These are phyloP conservation scores for Lomographa bimaculata DNA, from an alignment of 2,888 invertebrate genomes.

Conservation along the genomic window DNA sequence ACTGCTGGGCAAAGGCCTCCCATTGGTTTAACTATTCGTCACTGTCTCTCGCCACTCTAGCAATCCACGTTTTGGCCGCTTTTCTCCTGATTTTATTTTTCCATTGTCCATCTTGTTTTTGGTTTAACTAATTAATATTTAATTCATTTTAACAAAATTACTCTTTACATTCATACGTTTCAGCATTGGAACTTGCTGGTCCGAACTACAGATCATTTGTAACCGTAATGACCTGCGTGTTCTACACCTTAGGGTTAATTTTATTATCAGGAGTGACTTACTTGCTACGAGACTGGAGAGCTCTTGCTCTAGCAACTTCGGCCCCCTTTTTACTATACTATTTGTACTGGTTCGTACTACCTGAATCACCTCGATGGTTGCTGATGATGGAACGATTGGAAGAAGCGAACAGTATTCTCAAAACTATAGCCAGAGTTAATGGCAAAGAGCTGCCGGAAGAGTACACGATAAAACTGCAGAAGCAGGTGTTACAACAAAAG, in stretches of 20 bases:
- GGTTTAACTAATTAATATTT: no score
- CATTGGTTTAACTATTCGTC: no score
- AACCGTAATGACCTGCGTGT: slow-evolving; percentile 95
- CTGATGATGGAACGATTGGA: slow-evolving; percentile 91
- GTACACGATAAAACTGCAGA: slow-evolving; percentile 88
- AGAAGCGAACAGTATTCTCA: slow-evolving; percentile 91
- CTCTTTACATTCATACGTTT: no score
- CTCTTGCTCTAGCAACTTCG: slow-evolving; percentile 91
- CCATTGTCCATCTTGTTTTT: background rate
- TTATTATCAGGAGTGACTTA: slow-evolving; percentile 93
- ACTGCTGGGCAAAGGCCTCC: no score
- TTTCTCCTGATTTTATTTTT: no score
- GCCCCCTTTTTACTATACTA: slow-evolving; percentile 93
- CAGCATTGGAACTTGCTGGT: slow-evolving; percentile 95
- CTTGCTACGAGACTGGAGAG: slow-evolving; percentile 92
- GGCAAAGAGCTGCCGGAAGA: slow-evolving; percentile 89
- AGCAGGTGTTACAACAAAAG: slow-evolving; percentile 86
- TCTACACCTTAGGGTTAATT: slow-evolving; percentile 94
- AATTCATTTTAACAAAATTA: no score
- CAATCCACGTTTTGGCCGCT: no score
- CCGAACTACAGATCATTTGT: slow-evolving; percentile 96
- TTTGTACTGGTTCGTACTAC: slow-evolving; percentile 92
- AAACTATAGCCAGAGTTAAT: slow-evolving; percentile 90
- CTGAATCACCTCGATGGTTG: slow-evolving; percentile 97
- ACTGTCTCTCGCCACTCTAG: no score